These are phyloP conservation scores for Drosophila athabasca DNA, from an alignment of 1,140 invertebrate species.

Conservation along the genomic window DNA sequence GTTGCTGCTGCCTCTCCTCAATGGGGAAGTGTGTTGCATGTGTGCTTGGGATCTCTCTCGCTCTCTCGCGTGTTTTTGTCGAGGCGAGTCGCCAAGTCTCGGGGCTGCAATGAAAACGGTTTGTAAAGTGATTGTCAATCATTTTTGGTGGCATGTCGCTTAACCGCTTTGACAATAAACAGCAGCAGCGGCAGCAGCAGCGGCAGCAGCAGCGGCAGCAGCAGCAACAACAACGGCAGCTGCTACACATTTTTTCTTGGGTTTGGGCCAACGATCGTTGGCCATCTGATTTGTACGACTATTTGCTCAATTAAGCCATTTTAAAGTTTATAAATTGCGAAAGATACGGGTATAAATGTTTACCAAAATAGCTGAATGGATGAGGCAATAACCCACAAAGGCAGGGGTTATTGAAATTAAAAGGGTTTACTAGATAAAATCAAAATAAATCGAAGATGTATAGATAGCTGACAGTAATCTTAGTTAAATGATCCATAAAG, in stretches of 20 bases:
- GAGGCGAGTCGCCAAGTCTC: conserved; percentile 33
- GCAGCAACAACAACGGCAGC: conserved; percentile 52
- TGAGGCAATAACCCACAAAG: too few relatives aligned
- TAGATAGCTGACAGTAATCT: too few relatives aligned
- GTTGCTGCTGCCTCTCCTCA: conserved; percentile 28
- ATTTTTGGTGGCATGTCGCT: conserved; percentile 79
- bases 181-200: conserved; percentile 22
- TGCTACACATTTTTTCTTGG: conserved; percentile 63
- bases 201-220: conserved; percentile 17
- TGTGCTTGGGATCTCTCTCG: conserved; percentile 48
- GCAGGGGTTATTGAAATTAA: too few relatives aligned
- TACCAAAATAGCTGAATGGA: neutral
- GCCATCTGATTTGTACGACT: conserved; percentile 22
- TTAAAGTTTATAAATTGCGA: conserved; percentile 20
- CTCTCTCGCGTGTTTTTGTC: conserved; percentile 19
- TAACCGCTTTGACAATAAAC: conserved; percentile 73
- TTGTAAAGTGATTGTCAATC: conserved; percentile 81
- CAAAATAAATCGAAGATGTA: too few relatives aligned
- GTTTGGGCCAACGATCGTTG: conserved; percentile 36
- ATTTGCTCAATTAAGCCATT: conserved; percentile 57
- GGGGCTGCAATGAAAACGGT: conserved; percentile 64
- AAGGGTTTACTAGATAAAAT: too few relatives aligned
- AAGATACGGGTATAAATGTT: conserved; percentile 4
- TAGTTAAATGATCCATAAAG: too few relatives aligned
- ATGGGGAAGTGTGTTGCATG: conserved; percentile 60